phyloP scores from a whole-genome alignment of 2,797 vertebrate genomes.

The Sorex maritimensis region DNA sequence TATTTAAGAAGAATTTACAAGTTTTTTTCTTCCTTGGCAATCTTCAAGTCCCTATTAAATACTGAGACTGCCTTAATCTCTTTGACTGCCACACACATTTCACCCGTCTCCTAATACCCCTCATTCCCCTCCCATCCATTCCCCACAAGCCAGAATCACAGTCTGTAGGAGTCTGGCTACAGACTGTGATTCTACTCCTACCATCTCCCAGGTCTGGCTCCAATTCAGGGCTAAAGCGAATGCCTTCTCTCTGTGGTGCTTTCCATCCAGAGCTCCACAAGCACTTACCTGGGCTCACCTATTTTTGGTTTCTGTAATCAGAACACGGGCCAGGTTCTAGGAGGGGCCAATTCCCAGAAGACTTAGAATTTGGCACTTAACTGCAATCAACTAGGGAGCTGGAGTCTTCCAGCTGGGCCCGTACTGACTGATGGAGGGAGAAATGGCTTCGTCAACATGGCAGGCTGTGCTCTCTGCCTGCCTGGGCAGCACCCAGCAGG shows the following conservation, averaged over 20 bases:
- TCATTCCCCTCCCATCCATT: accelerated
- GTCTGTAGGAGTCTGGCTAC: background rate
- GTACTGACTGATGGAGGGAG: constrained; percentile 23
- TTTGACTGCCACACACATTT: background rate
- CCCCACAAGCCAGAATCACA: background rate
- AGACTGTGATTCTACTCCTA: too few relatives aligned
- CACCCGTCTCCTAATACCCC: background rate
- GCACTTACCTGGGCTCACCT: constrained; percentile 72
- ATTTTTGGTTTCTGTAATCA: constrained; percentile 84
- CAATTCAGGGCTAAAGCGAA: background rate
- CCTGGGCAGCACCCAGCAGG: constrained; percentile 2
- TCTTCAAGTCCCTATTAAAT: background rate
- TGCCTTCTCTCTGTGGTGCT: background rate
- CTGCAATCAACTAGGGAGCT: constrained; percentile 68
- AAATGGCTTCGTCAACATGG: constrained; percentile 56
- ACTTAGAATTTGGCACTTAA: constrained; percentile 73
- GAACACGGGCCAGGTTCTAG: constrained; percentile 72
- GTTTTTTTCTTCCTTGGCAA: background rate
- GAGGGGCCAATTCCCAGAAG: constrained; percentile 62
- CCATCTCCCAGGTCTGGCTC: background rate
- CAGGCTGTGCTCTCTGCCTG: background rate
- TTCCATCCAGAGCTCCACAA: constrained; percentile 59
- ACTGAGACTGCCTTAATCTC: background rate
- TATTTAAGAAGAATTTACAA: constrained; percentile 42
- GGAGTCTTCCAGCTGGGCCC: constrained; percentile 41